Evolutionary conservation across 2,797 vertebrate species (phyloP), one percentile per base, ranked within the genome.

Genomic region (Macropodus opercularis): DNA sequence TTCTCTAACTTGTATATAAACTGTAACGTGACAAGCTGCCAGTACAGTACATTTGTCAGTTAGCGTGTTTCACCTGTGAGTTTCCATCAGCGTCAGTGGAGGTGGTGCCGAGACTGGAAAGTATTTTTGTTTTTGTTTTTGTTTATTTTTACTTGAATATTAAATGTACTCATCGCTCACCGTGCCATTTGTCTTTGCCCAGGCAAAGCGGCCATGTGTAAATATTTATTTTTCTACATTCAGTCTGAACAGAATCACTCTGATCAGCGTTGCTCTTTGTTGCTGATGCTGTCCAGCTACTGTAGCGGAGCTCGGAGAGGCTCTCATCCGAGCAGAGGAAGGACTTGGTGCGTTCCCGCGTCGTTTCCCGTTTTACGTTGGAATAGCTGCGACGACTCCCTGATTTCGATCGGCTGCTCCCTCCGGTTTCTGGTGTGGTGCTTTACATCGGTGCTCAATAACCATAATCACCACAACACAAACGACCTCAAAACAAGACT

Each of bases 1-100:
- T 81, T 75, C 72, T 86, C 75, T 79, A 79, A 87, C 73, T 68
- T 93, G 90, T 93, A 92, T 83, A 91, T 92, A 91, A 91, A 87
- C 54, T 77, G 86, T 92, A 81, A 85, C 63, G 87, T 91, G 88
- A 89, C 82, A 83, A 84, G 77, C 87, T 88, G 86, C 85, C 89
- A 87, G 87, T 92, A 77, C 82, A 80, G 84, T 89, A 72, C 79
- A 80, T 87, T 60, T 73, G 85, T 92, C 81, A 62, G 80, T 89
- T 48, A 68, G 76, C 87, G 87, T 89, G 85, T 83, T 79, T 85
- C 76, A 75, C 79, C 75, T 69, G 85, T 87, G 82, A 79, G 64
- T 82, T 79, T 74, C 77, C 86, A 78, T 85, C 75, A 17, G 73
- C 53, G 72, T 85, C 82, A 60, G 61, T 78, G 81, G 65, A 80